Conservation (phyloP, 2,113 vertebrate species). For the Vulpes vulpes region DNA sequence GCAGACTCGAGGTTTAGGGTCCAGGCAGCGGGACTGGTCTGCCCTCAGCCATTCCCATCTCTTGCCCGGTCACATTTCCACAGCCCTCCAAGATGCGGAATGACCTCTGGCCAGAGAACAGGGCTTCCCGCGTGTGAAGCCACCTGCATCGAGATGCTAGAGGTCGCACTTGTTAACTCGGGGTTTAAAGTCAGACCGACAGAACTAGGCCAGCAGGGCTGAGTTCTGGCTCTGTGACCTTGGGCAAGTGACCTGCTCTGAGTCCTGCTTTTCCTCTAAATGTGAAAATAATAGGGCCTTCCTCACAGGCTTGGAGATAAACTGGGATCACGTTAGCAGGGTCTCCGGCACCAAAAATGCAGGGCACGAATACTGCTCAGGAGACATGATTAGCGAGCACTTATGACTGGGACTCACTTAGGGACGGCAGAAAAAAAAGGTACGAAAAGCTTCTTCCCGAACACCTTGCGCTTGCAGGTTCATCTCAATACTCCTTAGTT, state of each 20-base stretch:
- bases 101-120: background rate
- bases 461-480: background rate
- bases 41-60: background rate
- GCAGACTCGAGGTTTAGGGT: background rate
- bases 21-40: background rate
- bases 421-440: background rate
- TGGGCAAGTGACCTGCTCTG: background rate
- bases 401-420: background rate
- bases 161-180: background rate
- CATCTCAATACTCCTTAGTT: background rate
- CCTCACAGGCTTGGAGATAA: background rate
- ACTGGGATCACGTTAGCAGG: background rate
- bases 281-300: background rate
- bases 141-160: background rate
- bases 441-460: constrained; percentile 2
- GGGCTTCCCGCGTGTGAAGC: background rate
- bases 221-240: background rate
- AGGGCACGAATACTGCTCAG: background rate
- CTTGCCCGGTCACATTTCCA: background rate
- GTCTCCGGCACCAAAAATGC: background rate
- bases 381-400: background rate
- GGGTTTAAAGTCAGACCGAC: background rate
- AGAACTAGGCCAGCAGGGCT: background rate
- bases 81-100: background rate
- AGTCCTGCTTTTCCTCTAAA: background rate